These are phyloP conservation scores for Microcebus lehilahytsara DNA, from an alignment of 2,113 vertebrate species.

Conservation along the genomic window DNA sequence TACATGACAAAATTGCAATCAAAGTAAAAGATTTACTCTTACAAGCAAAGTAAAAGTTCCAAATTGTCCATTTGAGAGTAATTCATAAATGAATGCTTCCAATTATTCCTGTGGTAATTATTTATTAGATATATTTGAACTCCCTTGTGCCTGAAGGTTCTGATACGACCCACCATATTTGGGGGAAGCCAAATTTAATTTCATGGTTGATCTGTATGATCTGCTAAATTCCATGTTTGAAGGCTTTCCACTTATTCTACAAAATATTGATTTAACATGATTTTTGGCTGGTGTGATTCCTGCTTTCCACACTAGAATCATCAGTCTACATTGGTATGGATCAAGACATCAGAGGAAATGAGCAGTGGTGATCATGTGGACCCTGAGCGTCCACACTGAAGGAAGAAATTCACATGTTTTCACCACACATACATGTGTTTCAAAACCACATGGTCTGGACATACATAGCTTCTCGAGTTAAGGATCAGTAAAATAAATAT, in stretches of 20 bases:
- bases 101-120: neutral
- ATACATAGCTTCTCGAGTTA: neutral
- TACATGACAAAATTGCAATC: neutral
- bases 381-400: neutral
- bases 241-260: neutral
- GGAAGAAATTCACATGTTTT: neutral
- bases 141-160: neutral
- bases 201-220: neutral
- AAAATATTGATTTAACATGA: neutral
- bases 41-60: neutral
- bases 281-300: neutral
- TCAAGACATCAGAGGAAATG: neutral
- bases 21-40: neutral
- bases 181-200: neutral
- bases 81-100: neutral
- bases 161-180: neutral
- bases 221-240: slow-evolving; percentile 24
- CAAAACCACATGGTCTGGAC: neutral
- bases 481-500: neutral
- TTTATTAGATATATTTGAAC: neutral
- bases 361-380: neutral
- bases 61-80: neutral
- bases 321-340: neutral
- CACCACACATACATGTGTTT: neutral
- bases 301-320: neutral